These are phyloP conservation scores for Sinonovacula constricta DNA, from an alignment of 1,140 invertebrate genomes.

Conservation along the genomic window DNA sequence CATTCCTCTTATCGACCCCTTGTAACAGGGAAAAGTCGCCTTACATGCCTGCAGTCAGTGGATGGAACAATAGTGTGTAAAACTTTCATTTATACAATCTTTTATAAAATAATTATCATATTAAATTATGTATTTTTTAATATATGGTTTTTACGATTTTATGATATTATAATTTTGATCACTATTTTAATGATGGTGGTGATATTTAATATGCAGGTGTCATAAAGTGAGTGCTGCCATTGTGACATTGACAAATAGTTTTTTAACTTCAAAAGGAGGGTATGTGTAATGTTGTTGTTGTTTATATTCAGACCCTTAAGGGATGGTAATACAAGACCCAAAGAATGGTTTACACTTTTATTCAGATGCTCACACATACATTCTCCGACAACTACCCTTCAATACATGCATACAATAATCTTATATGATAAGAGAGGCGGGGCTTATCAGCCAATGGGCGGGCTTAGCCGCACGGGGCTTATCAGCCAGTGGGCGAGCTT, in stretches of 20 bases:
- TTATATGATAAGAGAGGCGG: no score
- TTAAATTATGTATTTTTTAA: background rate
- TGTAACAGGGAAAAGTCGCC: slow-evolving; percentile 58
- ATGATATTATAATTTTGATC: background rate
- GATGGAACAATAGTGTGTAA: slow-evolving; percentile 61
- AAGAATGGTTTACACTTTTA: no score
- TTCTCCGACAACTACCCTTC: no score
- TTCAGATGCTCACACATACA: no score
- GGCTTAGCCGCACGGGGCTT: no score
- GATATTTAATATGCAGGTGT: background rate
- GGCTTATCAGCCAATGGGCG: no score
- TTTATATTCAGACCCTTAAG: no score
- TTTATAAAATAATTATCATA: background rate
- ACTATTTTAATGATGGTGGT: background rate
- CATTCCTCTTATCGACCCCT: slow-evolving; percentile 43
- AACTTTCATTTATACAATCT: background rate
- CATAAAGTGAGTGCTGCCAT: background rate
- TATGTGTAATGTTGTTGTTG: background rate
- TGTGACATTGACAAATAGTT: background rate
- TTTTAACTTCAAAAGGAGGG: background rate
- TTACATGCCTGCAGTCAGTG: slow-evolving; percentile 55
- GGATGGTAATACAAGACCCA: no score
- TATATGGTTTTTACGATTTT: background rate
- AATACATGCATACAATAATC: no score
- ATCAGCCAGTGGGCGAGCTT: no score